Evolutionary conservation across 2,888 invertebrate species (phyloP).

Genomic region (Malachius bipustulatus): DNA sequence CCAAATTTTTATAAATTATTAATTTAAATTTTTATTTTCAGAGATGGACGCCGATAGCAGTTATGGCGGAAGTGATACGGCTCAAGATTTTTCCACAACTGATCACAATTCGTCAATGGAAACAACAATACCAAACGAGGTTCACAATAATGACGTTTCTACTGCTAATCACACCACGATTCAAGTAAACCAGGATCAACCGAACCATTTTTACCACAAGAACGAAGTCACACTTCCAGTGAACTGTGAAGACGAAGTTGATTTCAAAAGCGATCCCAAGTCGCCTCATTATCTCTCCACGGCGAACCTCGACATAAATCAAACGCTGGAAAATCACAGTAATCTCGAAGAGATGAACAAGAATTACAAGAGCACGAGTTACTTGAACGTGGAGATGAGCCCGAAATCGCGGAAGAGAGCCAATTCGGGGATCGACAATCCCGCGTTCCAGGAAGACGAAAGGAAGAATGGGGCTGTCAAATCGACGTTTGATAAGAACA

Average conservation of each 20-base stretch:
- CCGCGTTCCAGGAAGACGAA: slow-evolving; percentile 34
- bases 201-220: slow-evolving; percentile 31
- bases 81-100: slow-evolving; percentile 30
- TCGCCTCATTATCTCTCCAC: slow-evolving; percentile 34
- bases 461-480: slow-evolving; percentile 35
- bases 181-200: slow-evolving; percentile 7
- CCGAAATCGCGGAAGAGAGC: slow-evolving; percentile 23
- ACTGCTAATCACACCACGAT: slow-evolving; percentile 11
- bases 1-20: too few relatives aligned
- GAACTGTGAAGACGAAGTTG: slow-evolving; percentile 31
- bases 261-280: slow-evolving; percentile 23
- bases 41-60: slow-evolving; percentile 37
- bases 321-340: slow-evolving; percentile 30
- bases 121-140: slow-evolving; percentile 18
- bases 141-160: slow-evolving; percentile 16
- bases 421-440: slow-evolving; percentile 38
- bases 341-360: slow-evolving; percentile 34
- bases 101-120: slow-evolving; percentile 27
- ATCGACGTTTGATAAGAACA: slow-evolving; percentile 31
- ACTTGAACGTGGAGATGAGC: slow-evolving; percentile 27
- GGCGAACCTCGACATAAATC: slow-evolving; percentile 34
- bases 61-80: slow-evolving; percentile 37
- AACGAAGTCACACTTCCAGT: slow-evolving; percentile 36
- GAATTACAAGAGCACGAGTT: slow-evolving; percentile 34
- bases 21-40: too few relatives aligned